phyloP scores from a whole-genome alignment of 2,888 invertebrate species.

The Polymixis lichenea region DNA sequence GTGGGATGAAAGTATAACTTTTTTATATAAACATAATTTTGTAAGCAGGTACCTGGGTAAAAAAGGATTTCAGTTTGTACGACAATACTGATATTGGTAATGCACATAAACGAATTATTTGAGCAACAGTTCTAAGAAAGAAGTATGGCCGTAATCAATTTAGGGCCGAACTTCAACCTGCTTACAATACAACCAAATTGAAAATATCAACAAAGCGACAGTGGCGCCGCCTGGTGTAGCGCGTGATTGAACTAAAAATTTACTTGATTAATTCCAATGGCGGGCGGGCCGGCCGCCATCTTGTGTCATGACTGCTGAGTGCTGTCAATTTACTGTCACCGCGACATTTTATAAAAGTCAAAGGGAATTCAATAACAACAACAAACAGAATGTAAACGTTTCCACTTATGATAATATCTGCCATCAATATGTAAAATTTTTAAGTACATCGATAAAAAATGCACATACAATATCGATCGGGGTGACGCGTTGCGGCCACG shows the following conservation, averaged over 20 bases:
- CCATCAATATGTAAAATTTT: constrained; percentile 32
- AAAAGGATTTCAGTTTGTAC: background rate
- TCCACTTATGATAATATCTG: constrained; percentile 13
- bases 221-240: constrained; percentile 80
- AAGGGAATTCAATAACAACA: constrained; percentile 83
- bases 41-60: background rate
- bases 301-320: constrained; percentile 83
- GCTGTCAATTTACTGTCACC: constrained; percentile 88
- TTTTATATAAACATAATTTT: background rate
- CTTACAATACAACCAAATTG: constrained; percentile 30
- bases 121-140: background rate
- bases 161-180: constrained; percentile 8
- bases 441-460: constrained; percentile 31
- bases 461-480: constrained; percentile 75
- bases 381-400: constrained; percentile 79
- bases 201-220: constrained; percentile 75
- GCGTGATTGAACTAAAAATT: constrained; percentile 80
- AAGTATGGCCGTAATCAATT: background rate
- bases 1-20: background rate
- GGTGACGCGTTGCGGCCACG: constrained; percentile 66
- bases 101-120: background rate
- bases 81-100: background rate
- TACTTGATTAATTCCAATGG: constrained; percentile 55
- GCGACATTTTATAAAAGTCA: constrained; percentile 86
- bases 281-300: constrained; percentile 77